These are phyloP conservation scores for Zosterops japonicus DNA, from an alignment of 2,113 vertebrate species.

Conservation along the genomic window DNA sequence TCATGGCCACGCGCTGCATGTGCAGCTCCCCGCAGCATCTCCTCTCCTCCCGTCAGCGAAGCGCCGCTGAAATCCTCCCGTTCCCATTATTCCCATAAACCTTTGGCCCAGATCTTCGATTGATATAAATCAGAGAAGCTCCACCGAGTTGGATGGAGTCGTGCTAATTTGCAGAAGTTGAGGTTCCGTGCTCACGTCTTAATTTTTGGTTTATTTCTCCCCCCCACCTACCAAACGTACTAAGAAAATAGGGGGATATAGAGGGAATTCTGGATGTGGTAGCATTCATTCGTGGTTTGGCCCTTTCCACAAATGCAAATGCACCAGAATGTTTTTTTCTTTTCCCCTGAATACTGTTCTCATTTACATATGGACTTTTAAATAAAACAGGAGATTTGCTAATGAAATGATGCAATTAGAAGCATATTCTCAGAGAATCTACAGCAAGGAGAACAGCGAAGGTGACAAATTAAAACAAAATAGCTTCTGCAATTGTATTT, in stretches of 20 bases:
- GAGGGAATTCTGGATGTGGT: not conserved
- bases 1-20: not conserved
- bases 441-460: not conserved
- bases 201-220: not conserved
- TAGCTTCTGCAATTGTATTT: not conserved
- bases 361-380: not conserved
- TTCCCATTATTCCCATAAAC: not conserved
- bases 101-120: not conserved
- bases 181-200: not conserved
- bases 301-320: constrained; percentile 6
- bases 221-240: rapidly evolving
- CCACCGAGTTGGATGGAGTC: not conserved
- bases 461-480: not conserved
- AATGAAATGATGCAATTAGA: not conserved
- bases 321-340: not conserved
- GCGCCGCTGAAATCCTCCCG: not conserved
- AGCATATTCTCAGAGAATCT: not conserved
- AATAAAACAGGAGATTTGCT: constrained; percentile 1
- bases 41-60: not conserved
- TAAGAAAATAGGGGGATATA: not conserved
- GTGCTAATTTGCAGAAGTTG: not conserved
- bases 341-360: not conserved
- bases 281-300: not conserved
- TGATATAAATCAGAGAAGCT: not conserved
- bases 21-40: not conserved